A percentile compares a stretch with the other conserved stretches of the same genome.
Conservation (phyloP, 2,888 invertebrate species). For the Emmelina monodactyla region DNA sequence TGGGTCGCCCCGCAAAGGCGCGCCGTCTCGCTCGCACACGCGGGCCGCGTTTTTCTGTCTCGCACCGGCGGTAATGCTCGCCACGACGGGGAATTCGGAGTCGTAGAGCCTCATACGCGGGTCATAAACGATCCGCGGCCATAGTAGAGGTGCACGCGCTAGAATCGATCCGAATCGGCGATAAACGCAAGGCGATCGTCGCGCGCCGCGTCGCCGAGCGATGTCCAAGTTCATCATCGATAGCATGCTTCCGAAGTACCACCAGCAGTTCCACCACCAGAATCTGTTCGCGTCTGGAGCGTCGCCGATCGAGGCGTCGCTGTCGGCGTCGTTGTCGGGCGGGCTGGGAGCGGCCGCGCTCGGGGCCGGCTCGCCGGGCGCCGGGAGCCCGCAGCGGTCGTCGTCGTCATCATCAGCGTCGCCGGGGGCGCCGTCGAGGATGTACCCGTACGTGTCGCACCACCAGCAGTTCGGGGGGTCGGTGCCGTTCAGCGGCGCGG, state of each 20-base stretch:
- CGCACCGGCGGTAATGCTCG: constrained; percentile 63
- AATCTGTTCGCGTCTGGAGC: constrained; percentile 69
- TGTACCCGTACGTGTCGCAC: constrained; percentile 92
- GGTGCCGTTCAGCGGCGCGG: constrained; percentile 73
- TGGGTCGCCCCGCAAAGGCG: constrained; percentile 33
- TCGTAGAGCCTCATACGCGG: constrained; percentile 86
- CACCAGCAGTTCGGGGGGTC: constrained; percentile 78
- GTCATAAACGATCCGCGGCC: constrained; percentile 85
- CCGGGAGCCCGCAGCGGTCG: constrained; percentile 70
- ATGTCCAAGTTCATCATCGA: constrained; percentile 98
- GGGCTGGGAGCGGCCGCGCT: constrained; percentile 71
- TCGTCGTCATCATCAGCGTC: constrained; percentile 72
- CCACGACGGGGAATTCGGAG: constrained; percentile 78
- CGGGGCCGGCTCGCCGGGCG: constrained; percentile 65
- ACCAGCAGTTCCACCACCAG: constrained; percentile 74
- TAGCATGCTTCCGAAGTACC: constrained; percentile 97
- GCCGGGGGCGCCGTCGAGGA: constrained; percentile 80
- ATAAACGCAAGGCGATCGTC: constrained; percentile 65
- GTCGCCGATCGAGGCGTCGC: constrained; percentile 76
- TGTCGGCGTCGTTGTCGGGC: constrained; percentile 68
- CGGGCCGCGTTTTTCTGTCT: constrained; percentile 57
- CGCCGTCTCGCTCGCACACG: constrained; percentile 48
- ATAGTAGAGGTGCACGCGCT: constrained; percentile 68
- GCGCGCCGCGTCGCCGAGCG: constrained; percentile 71
- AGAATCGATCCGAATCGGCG: constrained; percentile 67